Evolutionary conservation across 2,113 vertebrate genomes (phyloP).

Genomic region (Tinamus guttatus): DNA sequence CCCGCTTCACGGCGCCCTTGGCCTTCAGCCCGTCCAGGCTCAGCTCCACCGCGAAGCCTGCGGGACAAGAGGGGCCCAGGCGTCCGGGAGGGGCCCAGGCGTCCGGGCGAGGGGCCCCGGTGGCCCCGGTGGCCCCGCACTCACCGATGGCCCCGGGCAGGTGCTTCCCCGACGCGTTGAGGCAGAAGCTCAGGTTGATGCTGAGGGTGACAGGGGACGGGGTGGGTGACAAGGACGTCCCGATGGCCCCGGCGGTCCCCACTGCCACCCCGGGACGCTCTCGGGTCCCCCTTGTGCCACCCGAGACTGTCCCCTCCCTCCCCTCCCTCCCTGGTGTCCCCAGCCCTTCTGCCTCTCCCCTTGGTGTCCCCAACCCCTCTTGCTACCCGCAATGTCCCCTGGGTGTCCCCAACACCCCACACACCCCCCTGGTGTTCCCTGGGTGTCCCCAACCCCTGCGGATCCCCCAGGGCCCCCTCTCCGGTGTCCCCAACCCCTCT

Average conservation of each 20-base stretch:
- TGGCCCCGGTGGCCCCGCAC: background rate
- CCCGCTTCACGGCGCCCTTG: conserved; percentile 85
- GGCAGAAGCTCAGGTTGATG: conserved; percentile 93
- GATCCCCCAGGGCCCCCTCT: background rate
- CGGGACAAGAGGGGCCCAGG: background rate
- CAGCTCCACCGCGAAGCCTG: conserved; percentile 89
- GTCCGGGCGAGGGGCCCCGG: no score
- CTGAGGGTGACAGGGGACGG: conserved; percentile 71
- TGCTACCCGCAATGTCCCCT: no score
- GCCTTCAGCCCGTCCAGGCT: conserved; percentile 88
- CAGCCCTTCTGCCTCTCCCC: background rate
- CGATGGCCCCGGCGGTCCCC: background rate
- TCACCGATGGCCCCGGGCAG: conserved; percentile 88
- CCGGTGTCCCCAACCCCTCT: no score
- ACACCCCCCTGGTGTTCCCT: background rate
- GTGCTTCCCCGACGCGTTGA: conserved; percentile 89
- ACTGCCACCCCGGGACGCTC: no score
- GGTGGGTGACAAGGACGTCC: background rate
- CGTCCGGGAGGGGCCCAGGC: no score
- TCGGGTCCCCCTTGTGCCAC: background rate
- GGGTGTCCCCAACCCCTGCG: background rate
- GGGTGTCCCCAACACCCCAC: background rate
- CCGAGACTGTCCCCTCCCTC: no score
- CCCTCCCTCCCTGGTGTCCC: background rate
- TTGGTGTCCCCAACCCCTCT: no score